Evolutionary conservation across 2,888 invertebrate genomes (phyloP).

Genomic region (Limnephilus auricula): DNA sequence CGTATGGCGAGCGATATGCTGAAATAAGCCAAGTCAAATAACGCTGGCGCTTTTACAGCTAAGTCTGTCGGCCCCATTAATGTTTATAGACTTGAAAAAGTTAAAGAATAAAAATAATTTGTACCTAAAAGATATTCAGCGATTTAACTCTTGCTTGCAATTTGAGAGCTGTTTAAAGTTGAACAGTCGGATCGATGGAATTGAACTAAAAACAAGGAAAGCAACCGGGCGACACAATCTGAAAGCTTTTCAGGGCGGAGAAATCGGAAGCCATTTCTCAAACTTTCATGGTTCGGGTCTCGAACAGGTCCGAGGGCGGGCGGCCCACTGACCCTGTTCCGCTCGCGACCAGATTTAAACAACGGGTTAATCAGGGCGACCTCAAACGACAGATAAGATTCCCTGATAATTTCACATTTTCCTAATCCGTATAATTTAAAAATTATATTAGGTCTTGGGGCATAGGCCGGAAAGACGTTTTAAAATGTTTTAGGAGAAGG

Average conservation of each 20-base stretch:
- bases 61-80: no score
- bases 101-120: no score
- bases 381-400: neutral
- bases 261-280: neutral
- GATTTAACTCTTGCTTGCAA: neutral
- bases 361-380: neutral
- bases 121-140: neutral
- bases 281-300: slow-evolving; percentile 2
- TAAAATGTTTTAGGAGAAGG: neutral
- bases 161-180: neutral
- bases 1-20: no score
- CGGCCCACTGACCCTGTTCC: slow-evolving; percentile 2
- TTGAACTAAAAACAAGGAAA: neutral
- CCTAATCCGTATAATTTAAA: neutral
- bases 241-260: neutral
- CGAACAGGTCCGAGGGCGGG: neutral
- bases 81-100: no score
- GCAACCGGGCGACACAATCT: neutral
- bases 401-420: neutral
- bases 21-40: no score
- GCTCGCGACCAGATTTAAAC: neutral
- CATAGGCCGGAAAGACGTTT: neutral
- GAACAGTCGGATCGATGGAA: neutral
- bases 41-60: no score
- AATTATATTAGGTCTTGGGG: neutral